Evolutionary conservation across 2,113 vertebrate species (phyloP), one percentile per base, ranked within the genome.

Genomic region (Romanogobio albipinnatus): DNA sequence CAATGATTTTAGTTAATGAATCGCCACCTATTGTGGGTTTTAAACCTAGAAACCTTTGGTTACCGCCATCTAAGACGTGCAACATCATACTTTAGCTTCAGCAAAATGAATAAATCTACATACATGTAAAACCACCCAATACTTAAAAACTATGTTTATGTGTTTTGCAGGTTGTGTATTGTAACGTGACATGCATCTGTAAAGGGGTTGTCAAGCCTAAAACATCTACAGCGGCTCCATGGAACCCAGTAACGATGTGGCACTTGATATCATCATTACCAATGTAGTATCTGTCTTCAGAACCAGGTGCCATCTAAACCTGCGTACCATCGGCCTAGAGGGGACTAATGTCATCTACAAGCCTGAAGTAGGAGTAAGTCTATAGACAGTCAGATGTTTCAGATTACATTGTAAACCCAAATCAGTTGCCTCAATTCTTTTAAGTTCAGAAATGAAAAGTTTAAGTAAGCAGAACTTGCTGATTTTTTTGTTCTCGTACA

Each of bases 241-340:
- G 98, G 98, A 99, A 95, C 95, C 97, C 58, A 96, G 95, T 92
- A 97, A 96, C 90, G 98, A 99, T 91, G 96, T 98, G 91, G 96
- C 97, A 90, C 92, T 99, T 93, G 98, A 99, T 94, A 99, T 99
- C 93, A 96, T 99, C 92, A 92, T 99, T 93, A 98, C 97, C 91
- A 99, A 99, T 33, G 98, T 99, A 92, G 98, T 99, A 90, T 98
- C 97, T 86, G 97, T 98, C 86, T 99, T 99, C 94, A 96, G 97
- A 96, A 98, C 97, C 90, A 96, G 97, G 95, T 99, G 97, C 89
- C 98, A 99, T 95, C 97, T 99, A 91, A 99, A 99, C 93, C 94
- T 99, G 90, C 95, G 97, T 87, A 99, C 98, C 87, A 99, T 99
- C 26, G 98, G 97, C 77, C 96, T 99, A 90, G 97, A 99, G 83